Evolutionary conservation across 2,888 invertebrate species (phyloP), one percentile per base, ranked within the genome.

Genomic region (Mythimna pallens): DNA sequence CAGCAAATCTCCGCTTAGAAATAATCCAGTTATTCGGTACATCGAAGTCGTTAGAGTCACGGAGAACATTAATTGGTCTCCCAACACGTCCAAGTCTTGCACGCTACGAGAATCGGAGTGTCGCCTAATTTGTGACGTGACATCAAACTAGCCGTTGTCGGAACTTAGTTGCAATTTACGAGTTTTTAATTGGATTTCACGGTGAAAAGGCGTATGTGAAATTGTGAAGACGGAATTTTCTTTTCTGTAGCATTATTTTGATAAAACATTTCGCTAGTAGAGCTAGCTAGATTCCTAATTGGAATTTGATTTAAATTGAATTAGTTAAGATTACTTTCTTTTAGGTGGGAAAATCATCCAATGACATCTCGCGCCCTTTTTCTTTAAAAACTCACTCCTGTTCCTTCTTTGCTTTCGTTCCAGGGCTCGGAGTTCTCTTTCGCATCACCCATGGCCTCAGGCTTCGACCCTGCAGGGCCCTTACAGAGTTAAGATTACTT

Each of bases 1-100:
- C 34, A 69, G 76, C 84, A 86, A 86, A 81, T 83, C 81, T 86
- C 70, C 68, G 76, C 64, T 70, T 80, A 76, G 70, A 81, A 77
- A 73, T 79, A 81, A 79, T 84, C 75, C 75, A 73, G 70, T 79
- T 86, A 86, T 70, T 75, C 34, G 25, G 75, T 73, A 84, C 81
- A 83, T 85, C 63, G 77, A 47, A 70, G 52, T 62, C 70, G 86
- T 76, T 74, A 75, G 50, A 73, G 84, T 71, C 73, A 70, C 81
- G 67, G 71, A 67, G 76, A 83, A 66, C 78, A 58, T 75, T 84
- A 86, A 84, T 84, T 84, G 84, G 81, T 74, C 64, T 40, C 58
- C 61, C 65, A 75, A 86, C 76, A 77, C 70, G 84, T 78, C 58
- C 72, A 68, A 72, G 76, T 74, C 70, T 71, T 73, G 80, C 76